phyloP scores from a whole-genome alignment of 2,797 vertebrate genomes.

The Momotus momota region DNA sequence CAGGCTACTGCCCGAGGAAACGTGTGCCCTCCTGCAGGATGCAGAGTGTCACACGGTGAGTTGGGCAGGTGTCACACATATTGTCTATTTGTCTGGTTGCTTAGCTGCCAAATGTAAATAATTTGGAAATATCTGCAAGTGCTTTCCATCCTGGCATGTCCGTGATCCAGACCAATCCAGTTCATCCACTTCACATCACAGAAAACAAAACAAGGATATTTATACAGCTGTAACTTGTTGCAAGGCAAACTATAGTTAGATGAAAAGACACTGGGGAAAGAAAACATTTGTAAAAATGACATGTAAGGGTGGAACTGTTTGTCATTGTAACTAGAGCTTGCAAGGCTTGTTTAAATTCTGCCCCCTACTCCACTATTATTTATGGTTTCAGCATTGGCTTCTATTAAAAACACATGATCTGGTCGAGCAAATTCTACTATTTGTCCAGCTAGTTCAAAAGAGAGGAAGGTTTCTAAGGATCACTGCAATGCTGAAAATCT shows the following conservation, averaged over 20 bases:
- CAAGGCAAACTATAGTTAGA: constrained; percentile 71
- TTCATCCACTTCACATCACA: constrained; percentile 71
- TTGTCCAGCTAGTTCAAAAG: constrained; percentile 33
- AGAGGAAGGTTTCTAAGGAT: not conserved
- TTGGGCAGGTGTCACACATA: constrained; percentile 48
- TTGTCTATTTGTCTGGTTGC: constrained; percentile 42
- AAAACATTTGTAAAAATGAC: constrained; percentile 72
- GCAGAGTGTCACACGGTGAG: not conserved
- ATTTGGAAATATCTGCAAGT: constrained; percentile 26
- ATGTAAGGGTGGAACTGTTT: constrained; percentile 63
- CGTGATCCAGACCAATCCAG: constrained; percentile 53
- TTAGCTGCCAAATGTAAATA: constrained; percentile 60
- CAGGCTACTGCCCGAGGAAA: not conserved
- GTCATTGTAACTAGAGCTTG: constrained; percentile 65
- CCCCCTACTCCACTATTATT: constrained; percentile 50
- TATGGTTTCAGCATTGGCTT: constrained; percentile 47
- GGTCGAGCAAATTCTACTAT: constrained; percentile 23
- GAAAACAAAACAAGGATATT: constrained; percentile 75
- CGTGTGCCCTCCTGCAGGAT: not conserved
- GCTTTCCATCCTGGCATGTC: constrained; percentile 52
- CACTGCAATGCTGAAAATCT: not conserved
- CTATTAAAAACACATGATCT: constrained; percentile 56
- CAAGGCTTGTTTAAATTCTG: constrained; percentile 66
- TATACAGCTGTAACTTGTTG: constrained; percentile 77
- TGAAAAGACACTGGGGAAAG: constrained; percentile 71